These are phyloP conservation scores for Lutjanus campechanus DNA, from an alignment of 2,797 vertebrate genomes.

Conservation along the genomic window DNA sequence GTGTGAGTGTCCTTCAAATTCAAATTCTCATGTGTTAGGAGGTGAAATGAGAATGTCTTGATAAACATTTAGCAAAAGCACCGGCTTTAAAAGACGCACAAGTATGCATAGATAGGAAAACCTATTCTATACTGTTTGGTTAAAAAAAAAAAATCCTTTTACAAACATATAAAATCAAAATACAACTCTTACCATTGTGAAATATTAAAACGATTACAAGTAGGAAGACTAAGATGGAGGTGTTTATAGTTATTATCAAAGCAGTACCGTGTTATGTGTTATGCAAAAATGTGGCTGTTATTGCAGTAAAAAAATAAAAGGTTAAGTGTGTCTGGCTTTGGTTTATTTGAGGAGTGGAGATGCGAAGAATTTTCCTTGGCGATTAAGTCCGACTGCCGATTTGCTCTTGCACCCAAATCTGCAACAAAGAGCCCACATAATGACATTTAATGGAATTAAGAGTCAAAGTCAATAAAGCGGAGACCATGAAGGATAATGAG, in stretches of 20 bases:
- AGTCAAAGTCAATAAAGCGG: constrained; percentile 20
- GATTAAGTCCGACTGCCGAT: constrained; percentile 85
- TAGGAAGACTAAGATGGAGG: constrained; percentile 21
- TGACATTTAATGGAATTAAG: constrained; percentile 17
- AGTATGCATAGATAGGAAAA: constrained; percentile 45
- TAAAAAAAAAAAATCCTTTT: constrained; percentile 43
- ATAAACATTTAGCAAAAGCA: constrained; percentile 26
- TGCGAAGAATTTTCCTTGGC: constrained; percentile 93
- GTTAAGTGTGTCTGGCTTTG: constrained; percentile 1
- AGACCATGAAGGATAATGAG: constrained; percentile 39
- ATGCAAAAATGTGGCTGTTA: constrained; percentile 37
- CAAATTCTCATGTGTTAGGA: neutral
- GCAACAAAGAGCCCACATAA: constrained; percentile 47
- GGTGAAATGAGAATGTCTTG: constrained; percentile 31
- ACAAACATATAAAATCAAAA: constrained; percentile 65
- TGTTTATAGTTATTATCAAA: constrained; percentile 18
- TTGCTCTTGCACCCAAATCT: constrained; percentile 96
- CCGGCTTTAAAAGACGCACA: constrained; percentile 25
- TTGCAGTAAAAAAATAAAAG: constrained; percentile 25
- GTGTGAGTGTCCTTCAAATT: constrained; percentile 22
- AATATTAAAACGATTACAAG: constrained; percentile 54
- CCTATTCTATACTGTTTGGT: neutral
- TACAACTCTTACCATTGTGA: constrained; percentile 46
- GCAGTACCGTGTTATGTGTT: constrained; percentile 26
- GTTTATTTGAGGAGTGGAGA: constrained; percentile 93